Conservation (phyloP, 2,113 vertebrate species). For the Nesogale talazaci region DNA sequence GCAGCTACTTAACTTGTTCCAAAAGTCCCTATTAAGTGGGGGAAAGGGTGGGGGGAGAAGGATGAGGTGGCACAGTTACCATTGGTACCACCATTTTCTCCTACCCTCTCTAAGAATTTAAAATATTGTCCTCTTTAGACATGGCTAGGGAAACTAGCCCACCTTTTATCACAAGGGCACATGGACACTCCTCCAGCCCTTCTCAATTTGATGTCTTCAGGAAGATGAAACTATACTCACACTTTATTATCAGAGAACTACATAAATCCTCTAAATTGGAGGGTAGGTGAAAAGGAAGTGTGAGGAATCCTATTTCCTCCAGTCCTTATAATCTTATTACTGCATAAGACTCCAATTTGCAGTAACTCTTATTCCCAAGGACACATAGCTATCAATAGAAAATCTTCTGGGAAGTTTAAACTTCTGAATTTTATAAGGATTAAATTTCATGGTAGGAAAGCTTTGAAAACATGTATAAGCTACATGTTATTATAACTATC, state of each 20-base stretch:
- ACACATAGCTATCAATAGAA: neutral
- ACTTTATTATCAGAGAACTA: neutral
- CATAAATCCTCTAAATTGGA: neutral
- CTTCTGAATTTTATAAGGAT: conserved; percentile 28
- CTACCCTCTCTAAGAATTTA: neutral
- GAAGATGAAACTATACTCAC: neutral
- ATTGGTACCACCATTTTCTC: neutral
- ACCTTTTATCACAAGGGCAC: neutral
- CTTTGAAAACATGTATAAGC: neutral
- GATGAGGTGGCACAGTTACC: neutral
- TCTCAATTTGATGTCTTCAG: neutral
- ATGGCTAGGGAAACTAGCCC: no score
- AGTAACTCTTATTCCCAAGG: neutral
- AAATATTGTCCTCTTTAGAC: neutral
- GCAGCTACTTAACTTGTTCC: neutral
- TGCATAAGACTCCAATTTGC: neutral
- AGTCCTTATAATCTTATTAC: neutral
- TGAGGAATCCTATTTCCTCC: neutral
- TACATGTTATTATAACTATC: conserved; percentile 4
- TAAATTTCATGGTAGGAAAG: conserved; percentile 3
- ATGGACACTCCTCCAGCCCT: neutral
- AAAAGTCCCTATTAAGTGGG: neutral
- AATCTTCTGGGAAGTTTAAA: neutral
- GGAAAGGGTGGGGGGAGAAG: neutral
- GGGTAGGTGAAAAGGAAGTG: neutral